Evolutionary conservation across 2,113 vertebrate species (phyloP).

Genomic region (Irena cyanogastra): DNA sequence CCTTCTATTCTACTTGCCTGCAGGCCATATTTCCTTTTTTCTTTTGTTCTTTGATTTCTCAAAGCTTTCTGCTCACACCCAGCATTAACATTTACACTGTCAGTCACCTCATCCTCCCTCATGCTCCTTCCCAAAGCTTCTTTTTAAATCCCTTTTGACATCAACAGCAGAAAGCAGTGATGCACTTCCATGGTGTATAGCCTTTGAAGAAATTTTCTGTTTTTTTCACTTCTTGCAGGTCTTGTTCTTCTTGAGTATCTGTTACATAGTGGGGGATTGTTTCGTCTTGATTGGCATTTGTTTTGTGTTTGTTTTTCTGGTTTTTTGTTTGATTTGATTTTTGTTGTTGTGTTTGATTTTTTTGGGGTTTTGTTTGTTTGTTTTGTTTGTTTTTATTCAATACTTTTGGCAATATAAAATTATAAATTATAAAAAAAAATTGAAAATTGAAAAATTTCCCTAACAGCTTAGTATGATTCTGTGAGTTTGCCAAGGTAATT

Average conservation of each 20-base stretch:
- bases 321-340: background rate
- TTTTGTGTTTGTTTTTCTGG: background rate
- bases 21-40: background rate
- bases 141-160: conserved; percentile 22
- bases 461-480: background rate
- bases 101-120: background rate
- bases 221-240: background rate
- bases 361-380: background rate
- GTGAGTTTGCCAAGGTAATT: background rate
- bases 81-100: conserved; percentile 31
- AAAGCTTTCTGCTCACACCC: background rate
- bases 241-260: background rate
- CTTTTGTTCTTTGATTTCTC: conserved; percentile 10
- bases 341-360: background rate
- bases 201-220: background rate
- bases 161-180: background rate
- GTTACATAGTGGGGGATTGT: background rate
- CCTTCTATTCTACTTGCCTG: background rate
- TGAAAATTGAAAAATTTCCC: fast-evolving
- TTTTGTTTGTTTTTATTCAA: background rate
- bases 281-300: background rate
- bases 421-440: background rate
- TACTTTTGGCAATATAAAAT: background rate
- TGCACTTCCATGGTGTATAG: background rate
- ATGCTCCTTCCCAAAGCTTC: background rate